Evolutionary conservation across 1,140 invertebrate genomes (phyloP).

Genomic region (Apis dorsata): DNA sequence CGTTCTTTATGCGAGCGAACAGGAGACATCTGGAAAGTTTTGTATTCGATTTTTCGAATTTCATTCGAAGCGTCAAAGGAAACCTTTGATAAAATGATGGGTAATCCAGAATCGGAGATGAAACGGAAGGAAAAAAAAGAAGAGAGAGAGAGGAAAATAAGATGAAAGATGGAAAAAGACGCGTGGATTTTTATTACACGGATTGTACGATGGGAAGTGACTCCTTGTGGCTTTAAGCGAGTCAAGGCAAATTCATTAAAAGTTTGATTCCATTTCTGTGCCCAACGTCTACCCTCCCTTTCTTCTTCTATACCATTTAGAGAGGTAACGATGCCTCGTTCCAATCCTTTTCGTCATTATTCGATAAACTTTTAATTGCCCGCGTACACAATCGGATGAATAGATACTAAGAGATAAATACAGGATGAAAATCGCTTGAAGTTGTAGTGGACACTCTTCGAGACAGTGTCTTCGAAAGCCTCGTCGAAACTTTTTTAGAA

Average conservation of each 20-base stretch:
- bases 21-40: neutral
- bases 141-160: no score
- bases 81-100: constrained; percentile 18
- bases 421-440: neutral
- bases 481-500: neutral
- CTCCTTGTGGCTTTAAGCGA: constrained; percentile 10
- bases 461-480: neutral
- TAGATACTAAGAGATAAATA: constrained; percentile 6
- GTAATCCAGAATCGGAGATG: neutral
- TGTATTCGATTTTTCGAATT: neutral
- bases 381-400: constrained; percentile 10
- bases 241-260: constrained; percentile 60
- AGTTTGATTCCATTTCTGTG: constrained; percentile 51
- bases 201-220: constrained; percentile 9
- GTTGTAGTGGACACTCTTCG: constrained; percentile 9
- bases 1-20: neutral
- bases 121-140: no score
- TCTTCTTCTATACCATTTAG: constrained; percentile 40
- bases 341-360: constrained; percentile 30
- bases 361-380: constrained; percentile 63
- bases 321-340: constrained; percentile 40
- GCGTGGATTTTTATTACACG: constrained; percentile 26
- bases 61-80: neutral
- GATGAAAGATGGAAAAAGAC: neutral
- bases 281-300: neutral